phyloP scores from a whole-genome alignment of 2,113 vertebrate genomes.

The Opisthocomus hoazin region DNA sequence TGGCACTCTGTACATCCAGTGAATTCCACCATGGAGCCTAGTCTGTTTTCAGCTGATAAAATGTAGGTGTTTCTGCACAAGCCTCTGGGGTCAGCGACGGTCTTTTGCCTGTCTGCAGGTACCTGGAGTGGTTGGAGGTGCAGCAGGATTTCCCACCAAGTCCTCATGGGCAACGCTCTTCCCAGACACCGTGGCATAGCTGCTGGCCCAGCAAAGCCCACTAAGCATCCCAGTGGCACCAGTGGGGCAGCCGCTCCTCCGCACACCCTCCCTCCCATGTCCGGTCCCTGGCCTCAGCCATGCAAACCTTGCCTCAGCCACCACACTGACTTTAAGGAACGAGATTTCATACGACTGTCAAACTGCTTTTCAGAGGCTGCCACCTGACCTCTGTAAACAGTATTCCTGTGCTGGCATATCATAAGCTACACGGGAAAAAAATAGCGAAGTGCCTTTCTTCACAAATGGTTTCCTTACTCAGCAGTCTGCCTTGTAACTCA shows the following conservation, averaged over 20 bases:
- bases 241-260: background rate
- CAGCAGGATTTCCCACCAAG: background rate
- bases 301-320: background rate
- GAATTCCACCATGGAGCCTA: background rate
- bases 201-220: background rate
- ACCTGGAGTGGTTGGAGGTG: background rate
- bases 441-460: background rate
- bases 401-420: background rate
- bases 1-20: background rate
- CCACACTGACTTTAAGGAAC: background rate
- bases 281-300: background rate
- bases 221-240: background rate
- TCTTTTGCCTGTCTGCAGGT: background rate
- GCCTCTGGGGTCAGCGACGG: background rate
- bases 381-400: background rate
- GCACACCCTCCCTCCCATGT: background rate
- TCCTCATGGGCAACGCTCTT: fast-evolving
- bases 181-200: background rate
- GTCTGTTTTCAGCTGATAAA: background rate
- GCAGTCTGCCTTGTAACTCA: background rate
- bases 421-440: background rate
- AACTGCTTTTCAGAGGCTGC: background rate
- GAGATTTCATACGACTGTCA: background rate
- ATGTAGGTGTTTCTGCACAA: background rate
- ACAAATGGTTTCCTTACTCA: background rate